A percentile compares a stretch with the other conserved stretches of the same genome.
phyloP scores from a whole-genome alignment of 2,888 invertebrate species.

The Drosophila limbata region DNA sequence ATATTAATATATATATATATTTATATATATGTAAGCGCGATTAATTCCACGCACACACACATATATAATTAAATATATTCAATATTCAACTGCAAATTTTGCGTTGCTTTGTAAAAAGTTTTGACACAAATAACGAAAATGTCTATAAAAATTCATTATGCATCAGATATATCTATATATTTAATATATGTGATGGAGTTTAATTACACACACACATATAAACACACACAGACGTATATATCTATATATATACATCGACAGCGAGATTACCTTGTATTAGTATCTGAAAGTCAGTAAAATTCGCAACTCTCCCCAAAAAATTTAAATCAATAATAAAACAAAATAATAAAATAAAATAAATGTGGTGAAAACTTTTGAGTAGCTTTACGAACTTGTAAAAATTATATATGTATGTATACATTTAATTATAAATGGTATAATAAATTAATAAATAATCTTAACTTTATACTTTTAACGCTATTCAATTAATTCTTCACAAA shows the following conservation, averaged over 20 bases:
- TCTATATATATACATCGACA: constrained; percentile 27
- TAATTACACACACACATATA: constrained; percentile 9
- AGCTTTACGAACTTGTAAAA: constrained; percentile 80
- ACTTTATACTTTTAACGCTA: constrained; percentile 45
- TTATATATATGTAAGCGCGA: neutral
- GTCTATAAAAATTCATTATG: neutral
- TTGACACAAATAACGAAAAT: constrained; percentile 2
- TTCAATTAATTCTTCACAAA: neutral
- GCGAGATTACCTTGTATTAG: constrained; percentile 64
- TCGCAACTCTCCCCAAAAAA: constrained; percentile 15
- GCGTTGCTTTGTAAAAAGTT: constrained; percentile 53
- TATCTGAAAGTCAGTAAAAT: constrained; percentile 24
- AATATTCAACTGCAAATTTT: constrained; percentile 27
- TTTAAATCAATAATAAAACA: constrained; percentile 26
- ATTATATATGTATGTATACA: constrained; percentile 76
- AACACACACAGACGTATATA: constrained; percentile 8
- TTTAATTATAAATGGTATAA: constrained; percentile 74
- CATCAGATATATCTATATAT: constrained; percentile 18
- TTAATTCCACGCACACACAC: neutral
- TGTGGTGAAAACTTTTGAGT: constrained; percentile 72
- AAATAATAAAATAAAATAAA: constrained; percentile 29
- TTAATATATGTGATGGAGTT: constrained; percentile 14
- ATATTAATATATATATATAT: neutral
- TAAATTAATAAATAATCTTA: constrained; percentile 71
- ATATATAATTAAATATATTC: constrained; percentile 14